Conservation (phyloP, 2,113 vertebrate species). For the Noctilio leporinus region DNA sequence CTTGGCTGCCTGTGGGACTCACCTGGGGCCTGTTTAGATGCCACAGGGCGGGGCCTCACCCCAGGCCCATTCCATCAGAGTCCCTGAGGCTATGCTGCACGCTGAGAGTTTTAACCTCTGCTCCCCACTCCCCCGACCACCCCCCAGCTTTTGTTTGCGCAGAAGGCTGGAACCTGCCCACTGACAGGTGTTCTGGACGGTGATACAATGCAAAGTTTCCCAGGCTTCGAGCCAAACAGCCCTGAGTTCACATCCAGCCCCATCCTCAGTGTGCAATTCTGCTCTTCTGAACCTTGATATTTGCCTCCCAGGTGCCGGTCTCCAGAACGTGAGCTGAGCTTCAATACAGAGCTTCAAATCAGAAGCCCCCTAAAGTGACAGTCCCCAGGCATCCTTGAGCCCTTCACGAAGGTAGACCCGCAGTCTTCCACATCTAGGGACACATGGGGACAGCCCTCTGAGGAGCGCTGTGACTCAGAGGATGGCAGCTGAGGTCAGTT, state of each 20-base stretch:
- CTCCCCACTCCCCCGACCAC: background rate
- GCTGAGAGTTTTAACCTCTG: background rate
- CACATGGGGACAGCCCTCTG: background rate
- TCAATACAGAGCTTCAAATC: background rate
- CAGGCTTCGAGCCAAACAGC: background rate
- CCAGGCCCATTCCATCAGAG: background rate
- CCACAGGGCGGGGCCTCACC: background rate
- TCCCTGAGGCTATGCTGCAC: background rate
- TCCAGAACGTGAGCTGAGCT: background rate
- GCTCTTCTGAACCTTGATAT: background rate
- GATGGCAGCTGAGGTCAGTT: background rate
- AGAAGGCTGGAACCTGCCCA: background rate
- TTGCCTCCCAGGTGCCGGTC: background rate
- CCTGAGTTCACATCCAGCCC: background rate
- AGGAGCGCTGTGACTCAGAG: background rate
- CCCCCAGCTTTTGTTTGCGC: background rate
- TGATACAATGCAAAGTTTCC: too few relatives aligned
- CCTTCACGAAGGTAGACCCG: background rate
- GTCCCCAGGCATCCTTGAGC: background rate
- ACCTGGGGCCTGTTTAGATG: background rate
- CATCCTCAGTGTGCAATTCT: rapidly evolving
- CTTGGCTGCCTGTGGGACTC: background rate
- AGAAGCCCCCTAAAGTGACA: background rate
- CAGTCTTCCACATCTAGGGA: background rate
- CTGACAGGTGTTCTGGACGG: background rate